These are phyloP conservation scores for Encarsia formosa DNA, from an alignment of 2,888 invertebrate genomes.

Conservation along the genomic window DNA sequence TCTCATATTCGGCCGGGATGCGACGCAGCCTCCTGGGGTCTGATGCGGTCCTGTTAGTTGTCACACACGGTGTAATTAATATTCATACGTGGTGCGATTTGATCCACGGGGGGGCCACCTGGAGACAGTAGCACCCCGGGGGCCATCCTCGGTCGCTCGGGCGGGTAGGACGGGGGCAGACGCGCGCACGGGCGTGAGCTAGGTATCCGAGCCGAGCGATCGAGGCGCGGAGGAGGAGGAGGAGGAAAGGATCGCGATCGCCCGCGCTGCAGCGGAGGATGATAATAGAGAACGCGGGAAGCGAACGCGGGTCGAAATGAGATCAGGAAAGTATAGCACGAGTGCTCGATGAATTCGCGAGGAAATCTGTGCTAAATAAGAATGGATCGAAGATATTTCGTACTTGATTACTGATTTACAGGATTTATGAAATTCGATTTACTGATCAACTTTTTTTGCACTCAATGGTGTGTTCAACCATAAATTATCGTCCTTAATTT, in stretches of 20 bases:
- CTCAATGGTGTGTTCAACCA: too few relatives aligned
- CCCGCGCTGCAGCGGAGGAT: neutral
- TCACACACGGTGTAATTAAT: conserved; percentile 51
- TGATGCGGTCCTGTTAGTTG: conserved; percentile 44
- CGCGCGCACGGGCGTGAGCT: too few relatives aligned
- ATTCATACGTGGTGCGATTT: conserved; percentile 42
- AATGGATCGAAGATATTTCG: too few relatives aligned
- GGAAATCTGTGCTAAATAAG: too few relatives aligned
- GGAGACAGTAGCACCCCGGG: too few relatives aligned
- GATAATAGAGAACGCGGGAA: conserved; percentile 1
- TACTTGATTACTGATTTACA: too few relatives aligned
- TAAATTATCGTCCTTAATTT: too few relatives aligned
- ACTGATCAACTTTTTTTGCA: too few relatives aligned
- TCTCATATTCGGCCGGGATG: conserved; percentile 21
- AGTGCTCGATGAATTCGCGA: neutral
- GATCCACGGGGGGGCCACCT: conserved; percentile 15
- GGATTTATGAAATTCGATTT: too few relatives aligned
- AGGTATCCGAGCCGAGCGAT: too few relatives aligned
- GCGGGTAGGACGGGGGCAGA: neutral
- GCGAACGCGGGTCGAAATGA: neutral
- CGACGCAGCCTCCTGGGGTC: conserved; percentile 37
- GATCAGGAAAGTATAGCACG: conserved; percentile 8
- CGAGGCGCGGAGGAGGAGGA: too few relatives aligned
- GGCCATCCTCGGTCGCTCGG: too few relatives aligned
- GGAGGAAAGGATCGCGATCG: neutral